A percentile compares a stretch with the other conserved stretches of the same genome.
Evolutionary conservation across 2,888 invertebrate genomes (phyloP).

Genomic region (Lasiommata megera): DNA sequence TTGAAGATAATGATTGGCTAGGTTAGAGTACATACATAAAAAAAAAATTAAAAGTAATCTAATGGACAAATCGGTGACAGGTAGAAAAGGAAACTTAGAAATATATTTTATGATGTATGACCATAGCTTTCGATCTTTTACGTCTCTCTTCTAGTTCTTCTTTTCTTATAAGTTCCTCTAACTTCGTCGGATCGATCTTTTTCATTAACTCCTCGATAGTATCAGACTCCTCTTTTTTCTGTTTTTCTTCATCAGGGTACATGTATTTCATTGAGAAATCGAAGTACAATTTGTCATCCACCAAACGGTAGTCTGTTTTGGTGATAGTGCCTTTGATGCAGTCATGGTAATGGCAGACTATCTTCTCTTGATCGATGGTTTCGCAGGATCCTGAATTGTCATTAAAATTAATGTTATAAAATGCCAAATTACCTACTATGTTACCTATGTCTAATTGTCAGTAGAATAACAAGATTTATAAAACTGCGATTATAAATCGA

Average conservation of each 20-base stretch:
- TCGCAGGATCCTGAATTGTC: slow-evolving; percentile 82
- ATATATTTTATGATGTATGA: slow-evolving; percentile 75
- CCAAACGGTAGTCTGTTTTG: slow-evolving; percentile 66
- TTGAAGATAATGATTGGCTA: no score
- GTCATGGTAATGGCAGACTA: slow-evolving; percentile 82
- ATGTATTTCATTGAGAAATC: slow-evolving; percentile 66
- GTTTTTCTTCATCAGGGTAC: slow-evolving; percentile 43
- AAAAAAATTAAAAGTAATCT: neutral
- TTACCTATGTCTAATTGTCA: no score
- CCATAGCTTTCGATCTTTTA: slow-evolving; percentile 67
- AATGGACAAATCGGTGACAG: no score
- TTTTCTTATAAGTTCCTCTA: slow-evolving; percentile 23
- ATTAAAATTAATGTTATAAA: slow-evolving; percentile 1
- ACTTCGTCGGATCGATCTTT: slow-evolving; percentile 33
- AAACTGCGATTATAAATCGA: no score
- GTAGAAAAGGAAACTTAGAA: no score
- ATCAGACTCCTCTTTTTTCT: slow-evolving; percentile 15
- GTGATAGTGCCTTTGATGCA: slow-evolving; percentile 71
- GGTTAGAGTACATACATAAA: no score
- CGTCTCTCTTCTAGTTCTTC: slow-evolving; percentile 33
- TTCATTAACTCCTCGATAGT: slow-evolving; percentile 16
- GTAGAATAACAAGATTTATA: no score
- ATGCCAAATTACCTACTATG: no score
- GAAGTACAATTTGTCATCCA: slow-evolving; percentile 70
- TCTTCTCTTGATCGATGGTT: slow-evolving; percentile 82